A percentile compares a stretch with the other conserved stretches of the same genome.
These are phyloP conservation scores for Lapara coniferarum DNA, from an alignment of 2,888 invertebrate genomes.

Conservation along the genomic window DNA sequence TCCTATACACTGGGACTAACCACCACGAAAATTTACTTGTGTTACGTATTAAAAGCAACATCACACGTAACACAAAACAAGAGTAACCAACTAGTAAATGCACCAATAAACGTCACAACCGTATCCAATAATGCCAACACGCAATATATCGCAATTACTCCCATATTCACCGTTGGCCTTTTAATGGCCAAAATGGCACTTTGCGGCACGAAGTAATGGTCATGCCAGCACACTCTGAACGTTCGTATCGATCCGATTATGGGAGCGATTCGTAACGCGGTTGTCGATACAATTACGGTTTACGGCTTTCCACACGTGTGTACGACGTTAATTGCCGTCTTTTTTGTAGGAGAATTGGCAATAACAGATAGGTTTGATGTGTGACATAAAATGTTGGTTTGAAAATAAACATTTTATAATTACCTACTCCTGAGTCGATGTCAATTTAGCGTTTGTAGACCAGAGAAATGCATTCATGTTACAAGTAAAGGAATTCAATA, in stretches of 20 bases:
- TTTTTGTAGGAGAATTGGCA: neutral
- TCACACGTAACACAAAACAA: neutral
- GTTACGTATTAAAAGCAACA: neutral
- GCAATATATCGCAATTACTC: slow-evolving; percentile 15
- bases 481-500: no score
- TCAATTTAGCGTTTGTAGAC: no score
- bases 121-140: slow-evolving; percentile 13
- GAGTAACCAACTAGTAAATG: neutral
- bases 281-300: slow-evolving; percentile 19
- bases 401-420: neutral
- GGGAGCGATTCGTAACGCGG: slow-evolving; percentile 13
- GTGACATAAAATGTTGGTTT: neutral
- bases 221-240: neutral
- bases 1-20: no score
- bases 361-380: neutral
- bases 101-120: neutral
- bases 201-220: slow-evolving; percentile 13
- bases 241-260: slow-evolving; percentile 1
- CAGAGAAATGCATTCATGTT: no score
- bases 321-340: slow-evolving; percentile 14
- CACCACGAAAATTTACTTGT: neutral
- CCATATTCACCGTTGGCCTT: slow-evolving; percentile 17
- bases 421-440: no score
- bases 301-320: slow-evolving; percentile 9
- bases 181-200: slow-evolving; percentile 23